Conservation (phyloP, 2,113 vertebrate genomes). For the Myrmecophaga tridactyla region DNA sequence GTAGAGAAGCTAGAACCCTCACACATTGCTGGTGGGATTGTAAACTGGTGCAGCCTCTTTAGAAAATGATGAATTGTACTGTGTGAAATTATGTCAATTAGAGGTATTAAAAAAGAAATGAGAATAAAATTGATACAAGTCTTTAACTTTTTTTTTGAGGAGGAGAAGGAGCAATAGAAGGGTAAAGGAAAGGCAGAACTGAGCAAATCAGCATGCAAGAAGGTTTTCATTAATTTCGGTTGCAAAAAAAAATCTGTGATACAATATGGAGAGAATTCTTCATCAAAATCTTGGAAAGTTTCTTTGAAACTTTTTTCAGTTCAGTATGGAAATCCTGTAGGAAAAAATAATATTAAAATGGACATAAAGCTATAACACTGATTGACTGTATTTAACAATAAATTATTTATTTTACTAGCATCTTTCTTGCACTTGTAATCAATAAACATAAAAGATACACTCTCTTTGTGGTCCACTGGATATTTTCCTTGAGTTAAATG, state of each 20-base stretch:
- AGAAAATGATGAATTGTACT: background rate
- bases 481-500: background rate
- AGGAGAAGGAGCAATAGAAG: background rate
- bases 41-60: too few relatives aligned
- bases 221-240: background rate
- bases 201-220: background rate
- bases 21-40: too few relatives aligned
- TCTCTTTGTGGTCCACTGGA: background rate
- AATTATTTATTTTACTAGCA: background rate
- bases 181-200: background rate
- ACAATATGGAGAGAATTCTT: background rate
- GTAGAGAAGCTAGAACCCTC: too few relatives aligned
- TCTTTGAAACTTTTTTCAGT: background rate
- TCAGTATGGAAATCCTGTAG: background rate
- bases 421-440: background rate
- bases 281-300: background rate
- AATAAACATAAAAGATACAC: background rate
- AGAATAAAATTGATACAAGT: background rate
- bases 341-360: background rate
- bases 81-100: background rate
- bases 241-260: background rate
- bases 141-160: background rate
- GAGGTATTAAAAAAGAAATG: background rate
- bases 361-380: background rate
- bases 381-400: background rate